These are phyloP conservation scores for Drosophila kikkawai DNA, from an alignment of 1,140 invertebrate species.

Conservation along the genomic window DNA sequence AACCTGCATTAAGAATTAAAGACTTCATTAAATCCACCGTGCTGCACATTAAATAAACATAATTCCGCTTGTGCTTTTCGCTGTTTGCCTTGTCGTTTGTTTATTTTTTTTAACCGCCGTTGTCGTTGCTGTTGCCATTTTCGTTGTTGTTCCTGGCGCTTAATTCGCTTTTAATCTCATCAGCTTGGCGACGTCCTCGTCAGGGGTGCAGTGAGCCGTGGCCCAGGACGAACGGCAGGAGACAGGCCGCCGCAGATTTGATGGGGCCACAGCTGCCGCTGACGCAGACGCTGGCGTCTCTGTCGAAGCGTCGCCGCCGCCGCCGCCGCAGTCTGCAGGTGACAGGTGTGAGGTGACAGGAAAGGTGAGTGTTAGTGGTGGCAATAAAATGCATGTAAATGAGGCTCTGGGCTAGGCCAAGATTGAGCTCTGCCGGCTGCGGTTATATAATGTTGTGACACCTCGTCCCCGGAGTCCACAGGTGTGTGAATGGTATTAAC, in stretches of 20 bases:
- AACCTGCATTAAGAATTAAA: slow-evolving; percentile 64
- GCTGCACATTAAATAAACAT: slow-evolving; percentile 72
- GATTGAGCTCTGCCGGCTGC: slow-evolving; percentile 36
- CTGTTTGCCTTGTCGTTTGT: slow-evolving; percentile 36
- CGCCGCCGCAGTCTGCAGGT: slow-evolving; percentile 50
- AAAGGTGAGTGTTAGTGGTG: slow-evolving; percentile 24
- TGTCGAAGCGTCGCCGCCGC: slow-evolving; percentile 8
- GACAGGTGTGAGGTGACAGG: slow-evolving; percentile 53
- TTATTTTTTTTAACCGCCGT: slow-evolving; percentile 29
- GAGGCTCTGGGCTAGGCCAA: slow-evolving; percentile 50
- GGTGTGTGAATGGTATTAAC: slow-evolving; percentile 48
- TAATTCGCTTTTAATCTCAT: slow-evolving; percentile 78
- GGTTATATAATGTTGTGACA: slow-evolving; percentile 61
- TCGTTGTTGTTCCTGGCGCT: slow-evolving; percentile 53
- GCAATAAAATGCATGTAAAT: slow-evolving; percentile 75
- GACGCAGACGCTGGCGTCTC: slow-evolving; percentile 8
- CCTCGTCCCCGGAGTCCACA: slow-evolving; percentile 31
- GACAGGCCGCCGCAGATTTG: slow-evolving; percentile 60
- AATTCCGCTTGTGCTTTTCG: slow-evolving; percentile 50
- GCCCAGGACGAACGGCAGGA: slow-evolving; percentile 28
- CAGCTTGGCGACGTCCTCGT: slow-evolving; percentile 51
- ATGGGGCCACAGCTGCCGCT: slow-evolving; percentile 48
- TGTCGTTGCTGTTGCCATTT: slow-evolving; percentile 32
- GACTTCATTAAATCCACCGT: slow-evolving; percentile 57
- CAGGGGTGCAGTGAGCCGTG: slow-evolving; percentile 60